Evolutionary conservation across 2,113 vertebrate genomes (phyloP), one percentile per base, ranked within the genome.

Genomic region (Lontra canadensis): DNA sequence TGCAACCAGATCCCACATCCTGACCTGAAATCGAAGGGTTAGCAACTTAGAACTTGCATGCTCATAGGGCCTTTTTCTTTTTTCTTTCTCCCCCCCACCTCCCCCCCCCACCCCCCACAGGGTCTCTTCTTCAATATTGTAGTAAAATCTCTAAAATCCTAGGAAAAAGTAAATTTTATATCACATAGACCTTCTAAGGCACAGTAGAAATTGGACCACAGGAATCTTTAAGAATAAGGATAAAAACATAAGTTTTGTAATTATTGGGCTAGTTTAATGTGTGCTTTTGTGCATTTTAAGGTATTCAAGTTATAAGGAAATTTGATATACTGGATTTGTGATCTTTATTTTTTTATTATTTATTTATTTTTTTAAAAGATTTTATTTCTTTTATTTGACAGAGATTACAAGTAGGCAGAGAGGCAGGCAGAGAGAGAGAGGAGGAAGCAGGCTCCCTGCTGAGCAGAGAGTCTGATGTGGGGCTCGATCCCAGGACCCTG

Each of bases 191-290:
- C 61, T 79, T 42, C 47, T 42, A 71, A 18, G 80, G 31, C 21
- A 52, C 26, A 71, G 34, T 67, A 79, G 93, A 89, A 78, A 59
- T 25, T 31, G 14, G 15, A 59, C 25, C 49, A 21, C 36, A 69
- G 10, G 13, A 84, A 88, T 49, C 5, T 71, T 18, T 52, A 61
- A 69, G 47, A 67, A 67, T 34, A 85, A 89, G 34, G 34, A 96
- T 44, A 36, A 88, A 95, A 88, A 78, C 47, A 29, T 61, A 79
- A 31, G 23, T 78, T 88, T 61, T 84, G 20, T 44, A 94, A 96
- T 76, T 93, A 78, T 23, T 88, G 36, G 49, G 39, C 31, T 83
- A 76, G 29, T 92, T 69, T 87, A 81, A 23, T 94, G 67, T 80
- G 14, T 39, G 39, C 3, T 26, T 44, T 88, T 95, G 67, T 95